These are phyloP conservation scores for Brachyistius frenatus DNA, from an alignment of 2,113 vertebrate genomes.

Conservation along the genomic window DNA sequence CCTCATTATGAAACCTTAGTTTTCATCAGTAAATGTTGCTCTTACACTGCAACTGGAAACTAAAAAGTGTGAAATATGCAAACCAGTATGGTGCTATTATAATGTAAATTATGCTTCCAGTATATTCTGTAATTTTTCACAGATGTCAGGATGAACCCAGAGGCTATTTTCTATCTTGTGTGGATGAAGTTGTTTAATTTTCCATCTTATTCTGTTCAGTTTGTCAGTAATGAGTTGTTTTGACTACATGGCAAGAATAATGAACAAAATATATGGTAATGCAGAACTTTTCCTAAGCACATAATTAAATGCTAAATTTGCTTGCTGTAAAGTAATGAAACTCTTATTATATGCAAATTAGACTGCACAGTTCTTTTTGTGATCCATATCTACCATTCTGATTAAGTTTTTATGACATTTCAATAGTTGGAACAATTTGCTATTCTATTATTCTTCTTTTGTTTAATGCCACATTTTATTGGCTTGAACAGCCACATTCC, in stretches of 20 bases:
- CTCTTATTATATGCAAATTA: conserved; percentile 31
- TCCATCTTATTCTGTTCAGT: not conserved
- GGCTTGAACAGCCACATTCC: conserved; percentile 13
- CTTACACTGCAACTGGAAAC: not conserved
- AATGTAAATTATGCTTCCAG: not conserved
- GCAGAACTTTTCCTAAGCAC: conserved; percentile 4
- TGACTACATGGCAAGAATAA: conserved; percentile 23
- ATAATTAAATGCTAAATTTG: conserved; percentile 22
- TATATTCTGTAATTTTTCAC: not conserved
- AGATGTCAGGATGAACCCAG: not conserved
- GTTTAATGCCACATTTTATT: conserved; percentile 22
- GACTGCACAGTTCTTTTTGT: not conserved
- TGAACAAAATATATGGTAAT: conserved; percentile 30
- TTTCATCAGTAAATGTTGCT: conserved; percentile 17
- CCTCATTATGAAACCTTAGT: not conserved
- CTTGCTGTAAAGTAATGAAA: conserved; percentile 27
- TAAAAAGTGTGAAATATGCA: not conserved
- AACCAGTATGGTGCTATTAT: not conserved
- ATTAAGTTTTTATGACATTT: conserved; percentile 29
- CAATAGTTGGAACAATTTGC: not conserved
- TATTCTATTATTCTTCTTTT: not conserved
- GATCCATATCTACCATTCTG: conserved; percentile 3
- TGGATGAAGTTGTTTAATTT: conserved; percentile 1
- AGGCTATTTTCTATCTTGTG: conserved; percentile 5
- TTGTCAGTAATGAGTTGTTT: conserved; percentile 15